Base-by-base conservation (phyloP, 2,888 invertebrate species). In the Venustoraphidia nigricollis region DNA sequence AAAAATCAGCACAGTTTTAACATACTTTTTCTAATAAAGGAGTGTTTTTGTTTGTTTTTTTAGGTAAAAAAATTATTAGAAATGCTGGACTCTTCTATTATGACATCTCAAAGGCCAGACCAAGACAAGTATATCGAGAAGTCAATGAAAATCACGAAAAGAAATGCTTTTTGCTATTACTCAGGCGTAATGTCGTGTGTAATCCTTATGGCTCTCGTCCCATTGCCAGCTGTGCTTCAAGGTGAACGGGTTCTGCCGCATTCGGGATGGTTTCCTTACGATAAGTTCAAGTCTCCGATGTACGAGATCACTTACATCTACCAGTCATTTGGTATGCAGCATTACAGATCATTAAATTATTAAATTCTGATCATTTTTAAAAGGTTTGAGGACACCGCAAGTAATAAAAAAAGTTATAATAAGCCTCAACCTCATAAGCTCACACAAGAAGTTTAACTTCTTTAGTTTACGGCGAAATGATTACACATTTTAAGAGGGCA, bases 181-280 rank as follows among this genome's bases (percentile, higher is more conserved):
- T 34, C 17, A 13, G 13, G 47, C 39, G 10, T 41, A 34, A 5
- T 34, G 2, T 35, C 43, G n/a, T 47, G 45, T 37, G 44, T 41
- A 34, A 43, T 9, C n/a, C 34, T 34, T 27, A 43, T 43, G 55
- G 54, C 53, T 27, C 27, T 27, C 6, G 27, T 27, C 1, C 27
- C 27, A 5, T 46, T 57, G 14, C 50, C 53, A 43, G 56, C 57
- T 9, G 36, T 52, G 14, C 37, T 57, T 39, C 53, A 54, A 36
- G 39, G 11, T 3, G 41, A 48, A 35, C 48, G 55, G 39, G 46
- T 41, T 14, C 37, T 53, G 10, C 52, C 54, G 9, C 47, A 52
- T 3, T 49, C 51, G 27, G 53, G 53, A 27, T 58, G 69, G 70
- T 70, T 69, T 38, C 70, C 70, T 1, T 68, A 69, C 53, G 60